Conservation (phyloP, 2,888 invertebrate species). For the Caenorhabditis doughertyi region DNA sequence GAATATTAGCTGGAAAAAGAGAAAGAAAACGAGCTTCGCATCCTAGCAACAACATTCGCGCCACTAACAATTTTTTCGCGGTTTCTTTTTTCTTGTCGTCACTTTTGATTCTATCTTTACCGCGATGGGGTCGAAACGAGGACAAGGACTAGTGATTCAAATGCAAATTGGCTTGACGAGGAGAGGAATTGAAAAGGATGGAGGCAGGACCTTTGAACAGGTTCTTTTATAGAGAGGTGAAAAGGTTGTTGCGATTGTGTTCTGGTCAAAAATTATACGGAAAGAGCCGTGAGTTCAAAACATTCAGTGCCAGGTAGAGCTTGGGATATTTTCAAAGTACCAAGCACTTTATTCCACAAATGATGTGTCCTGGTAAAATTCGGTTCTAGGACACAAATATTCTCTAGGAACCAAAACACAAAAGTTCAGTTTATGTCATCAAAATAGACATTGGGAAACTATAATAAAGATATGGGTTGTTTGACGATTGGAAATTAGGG, state of each 20-base stretch:
- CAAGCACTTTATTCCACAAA: constrained; percentile 40
- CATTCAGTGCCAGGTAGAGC: constrained; percentile 30
- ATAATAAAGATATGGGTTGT: constrained; percentile 7
- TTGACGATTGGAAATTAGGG: constrained; percentile 10
- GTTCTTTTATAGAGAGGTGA: constrained; percentile 12
- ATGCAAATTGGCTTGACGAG: constrained; percentile 44
- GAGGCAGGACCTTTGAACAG: constrained; percentile 6
- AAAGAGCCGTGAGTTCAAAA: background rate
- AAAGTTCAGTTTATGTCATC: constrained; percentile 1
- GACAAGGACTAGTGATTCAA: constrained; percentile 31
- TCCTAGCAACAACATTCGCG: constrained; percentile 33
- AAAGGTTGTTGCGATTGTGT: constrained; percentile 8
- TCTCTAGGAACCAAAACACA: constrained; percentile 35
- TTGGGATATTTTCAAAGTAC: constrained; percentile 21
- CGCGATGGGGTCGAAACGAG: constrained; percentile 38
- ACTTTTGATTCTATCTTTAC: constrained; percentile 25
- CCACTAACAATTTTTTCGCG: background rate
- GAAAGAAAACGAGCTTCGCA: background rate
- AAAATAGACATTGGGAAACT: constrained; percentile 31
- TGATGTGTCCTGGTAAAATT: constrained; percentile 27
- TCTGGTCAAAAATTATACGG: constrained; percentile 45
- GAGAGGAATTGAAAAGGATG: background rate
- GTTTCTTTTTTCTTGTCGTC: constrained; percentile 19
- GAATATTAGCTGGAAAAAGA: background rate
- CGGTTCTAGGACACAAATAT: constrained; percentile 7